Evolutionary conservation across 2,797 vertebrate genomes (phyloP), one percentile per base, ranked within the genome.

Genomic region (Chloroceryle amazona): DNA sequence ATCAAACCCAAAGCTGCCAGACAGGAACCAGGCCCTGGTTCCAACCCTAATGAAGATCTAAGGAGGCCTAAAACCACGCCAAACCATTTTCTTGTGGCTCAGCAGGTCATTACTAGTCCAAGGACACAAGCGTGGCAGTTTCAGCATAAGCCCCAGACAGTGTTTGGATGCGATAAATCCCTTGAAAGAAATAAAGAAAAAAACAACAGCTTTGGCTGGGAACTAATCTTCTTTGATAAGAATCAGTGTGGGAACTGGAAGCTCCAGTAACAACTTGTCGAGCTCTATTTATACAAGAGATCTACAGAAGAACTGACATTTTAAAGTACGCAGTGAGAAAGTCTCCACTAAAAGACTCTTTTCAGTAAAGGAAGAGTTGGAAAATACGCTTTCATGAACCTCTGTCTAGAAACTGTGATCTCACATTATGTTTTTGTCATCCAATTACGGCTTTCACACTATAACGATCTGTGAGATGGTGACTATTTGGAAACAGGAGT

Each of bases 211-310:
- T 94, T 60, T 76, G 85, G 60, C 31, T 70, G 41, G 31, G 81
- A 80, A 60, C 26, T 72, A 72, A 72, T 81, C 51, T 75, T 42
- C 66, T 62, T 44, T 42, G 74, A 78, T 89, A 93, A 92, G 89
- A 62, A 95, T 94, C 90, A 84, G 94, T 29, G 52, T 96, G 95
- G 90, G 95, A 96, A 96, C 92, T 74, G 85, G 90, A 73, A 93
- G 81, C 70, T 67, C 74, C 81, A 95, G 81, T 70, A 91, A 79
- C 61, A 94, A 71, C 85, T 31, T 49, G 60, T 75, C 57, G 3
- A 62, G 51, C 26, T 63, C 92, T 94, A 60, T 96, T 94, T 94
- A 60, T n/a, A 67, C 78, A 60, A 87, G 71, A 33, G 66, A 52
- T 72, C 55, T n/a, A 42, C 3, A 70, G 57, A 37, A 70, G 80